Conservation (phyloP, 1,140 invertebrate genomes). For the Macrobrachium rosenbergii region DNA sequence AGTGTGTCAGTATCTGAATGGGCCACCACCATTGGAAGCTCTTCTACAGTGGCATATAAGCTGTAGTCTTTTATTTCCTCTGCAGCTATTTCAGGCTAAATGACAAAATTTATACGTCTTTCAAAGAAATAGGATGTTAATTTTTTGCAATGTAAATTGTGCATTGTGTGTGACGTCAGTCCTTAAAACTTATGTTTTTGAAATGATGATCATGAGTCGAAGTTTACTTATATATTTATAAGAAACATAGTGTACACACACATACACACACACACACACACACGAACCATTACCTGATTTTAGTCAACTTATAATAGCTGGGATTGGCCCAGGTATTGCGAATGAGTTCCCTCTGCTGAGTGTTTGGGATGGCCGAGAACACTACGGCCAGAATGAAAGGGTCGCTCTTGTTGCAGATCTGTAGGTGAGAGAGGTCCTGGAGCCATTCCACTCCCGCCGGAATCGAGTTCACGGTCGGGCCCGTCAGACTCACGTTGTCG, state of each 20-base stretch:
- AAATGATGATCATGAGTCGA: too few species aligned
- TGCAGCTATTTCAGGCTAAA: too few species aligned
- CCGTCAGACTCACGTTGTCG: slow-evolving; percentile 8
- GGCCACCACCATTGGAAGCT: too few species aligned
- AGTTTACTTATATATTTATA: too few species aligned
- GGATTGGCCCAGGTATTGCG: slow-evolving; percentile 39
- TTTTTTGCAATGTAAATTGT: neutral
- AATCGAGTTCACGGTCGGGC: slow-evolving; percentile 7
- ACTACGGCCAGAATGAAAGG: slow-evolving; percentile 41
- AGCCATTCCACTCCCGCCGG: slow-evolving; percentile 7
- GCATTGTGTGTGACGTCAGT: neutral
- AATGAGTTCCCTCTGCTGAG: neutral
- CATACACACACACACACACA: too few species aligned
- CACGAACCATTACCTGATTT: neutral
- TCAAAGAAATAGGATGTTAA: neutral
- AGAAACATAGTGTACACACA: too few species aligned
- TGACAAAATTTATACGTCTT: too few species aligned
- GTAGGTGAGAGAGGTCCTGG: slow-evolving; percentile 18
- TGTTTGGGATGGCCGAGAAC: slow-evolving; percentile 25
- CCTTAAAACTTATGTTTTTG: too few species aligned
- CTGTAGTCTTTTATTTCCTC: too few species aligned
- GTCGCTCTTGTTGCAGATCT: slow-evolving; percentile 8
- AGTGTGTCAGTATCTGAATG: too few species aligned
- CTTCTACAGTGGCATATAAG: too few species aligned
- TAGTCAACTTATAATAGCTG: slow-evolving; percentile 5